Evolutionary conservation across 1,140 invertebrate genomes (phyloP), one percentile per base, ranked within the genome.

Genomic region (Brachystomella parvula): DNA sequence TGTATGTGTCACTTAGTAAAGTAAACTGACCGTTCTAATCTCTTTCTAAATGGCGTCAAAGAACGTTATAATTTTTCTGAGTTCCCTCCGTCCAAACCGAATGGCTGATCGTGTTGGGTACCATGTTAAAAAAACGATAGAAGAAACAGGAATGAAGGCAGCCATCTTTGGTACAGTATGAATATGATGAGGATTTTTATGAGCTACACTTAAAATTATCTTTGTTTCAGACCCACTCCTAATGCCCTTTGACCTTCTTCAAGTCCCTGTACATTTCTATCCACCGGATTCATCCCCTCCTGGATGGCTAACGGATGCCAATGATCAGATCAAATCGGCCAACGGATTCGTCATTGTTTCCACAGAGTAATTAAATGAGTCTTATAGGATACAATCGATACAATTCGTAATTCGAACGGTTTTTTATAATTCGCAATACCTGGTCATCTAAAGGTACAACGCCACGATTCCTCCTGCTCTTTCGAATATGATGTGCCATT

Each of bases 401-500:
- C 15, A 21, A 47, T 47, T 47, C 44, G 21, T 47, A 21, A 15
- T 47, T 47, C 21, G 44, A 15, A 47, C 21, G 15, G 44, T 47
- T 15, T 47, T 47, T 21, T 15, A 15, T 15, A 21, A 47, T 47
- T 21, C 44, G 44, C 44, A 21, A 15, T 15, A 47, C 15, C 6
- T 57, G 21, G 12, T 35, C 31, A 19, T 21, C 76, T 1, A 79
- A 81, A 39, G 35, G 67, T 82, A 82, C 66, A 81, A 82, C 68
- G 74, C 76, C 57, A 73, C 72, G 17, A 71, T 80, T n/a, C 79
- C 81, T 0, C 79, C 80, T 2, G 79, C 78, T 3, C 73, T 82
- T 0, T 64, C 73, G 3, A 80, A 80, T 61, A 72, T 80, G 75
- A 68, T 82, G 68, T 76, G 80, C 65, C 78, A 81, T 65, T 81